Evolutionary conservation across 2,888 invertebrate species (phyloP).

Genomic region (Diaperis boleti): DNA sequence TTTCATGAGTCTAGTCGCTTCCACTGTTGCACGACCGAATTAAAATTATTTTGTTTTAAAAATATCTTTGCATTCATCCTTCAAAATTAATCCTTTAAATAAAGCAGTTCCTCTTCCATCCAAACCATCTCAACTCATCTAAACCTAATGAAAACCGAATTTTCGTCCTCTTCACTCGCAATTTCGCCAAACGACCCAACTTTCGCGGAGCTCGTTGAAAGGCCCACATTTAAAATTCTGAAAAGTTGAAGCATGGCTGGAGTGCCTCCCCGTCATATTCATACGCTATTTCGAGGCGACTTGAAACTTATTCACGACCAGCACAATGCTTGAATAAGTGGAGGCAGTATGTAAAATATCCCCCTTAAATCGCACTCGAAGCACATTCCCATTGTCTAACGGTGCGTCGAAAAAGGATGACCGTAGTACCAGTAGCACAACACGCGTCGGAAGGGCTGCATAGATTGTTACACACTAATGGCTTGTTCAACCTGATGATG

Average conservation of each 20-base stretch:
- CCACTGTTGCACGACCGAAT: too few species aligned
- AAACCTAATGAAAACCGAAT: too few species aligned
- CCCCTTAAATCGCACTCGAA: constrained; percentile 51
- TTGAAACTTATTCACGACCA: constrained; percentile 48
- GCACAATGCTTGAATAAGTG: constrained; percentile 53
- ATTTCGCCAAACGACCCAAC: not conserved
- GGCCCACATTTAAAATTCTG: constrained; percentile 30
- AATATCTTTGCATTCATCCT: too few species aligned
- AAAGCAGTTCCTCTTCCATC: too few species aligned
- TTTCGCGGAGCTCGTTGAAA: not conserved
- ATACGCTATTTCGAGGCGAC: constrained; percentile 46
- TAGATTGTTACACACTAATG: constrained; percentile 41
- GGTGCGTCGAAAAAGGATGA: constrained; percentile 24
- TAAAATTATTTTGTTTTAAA: too few species aligned
- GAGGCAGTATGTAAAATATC: constrained; percentile 55
- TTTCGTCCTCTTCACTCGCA: not conserved
- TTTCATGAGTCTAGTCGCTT: too few species aligned
- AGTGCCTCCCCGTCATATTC: constrained; percentile 43
- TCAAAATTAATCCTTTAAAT: too few species aligned
- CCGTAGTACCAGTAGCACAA: constrained; percentile 15
- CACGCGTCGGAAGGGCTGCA: constrained; percentile 10
- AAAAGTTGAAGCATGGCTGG: constrained; percentile 42
- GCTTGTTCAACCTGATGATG: constrained; percentile 41
- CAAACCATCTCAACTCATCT: too few species aligned
- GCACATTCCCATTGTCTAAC: constrained; percentile 44